Conservation (phyloP, 2,888 invertebrate genomes). For the Notodonta ziczac region DNA sequence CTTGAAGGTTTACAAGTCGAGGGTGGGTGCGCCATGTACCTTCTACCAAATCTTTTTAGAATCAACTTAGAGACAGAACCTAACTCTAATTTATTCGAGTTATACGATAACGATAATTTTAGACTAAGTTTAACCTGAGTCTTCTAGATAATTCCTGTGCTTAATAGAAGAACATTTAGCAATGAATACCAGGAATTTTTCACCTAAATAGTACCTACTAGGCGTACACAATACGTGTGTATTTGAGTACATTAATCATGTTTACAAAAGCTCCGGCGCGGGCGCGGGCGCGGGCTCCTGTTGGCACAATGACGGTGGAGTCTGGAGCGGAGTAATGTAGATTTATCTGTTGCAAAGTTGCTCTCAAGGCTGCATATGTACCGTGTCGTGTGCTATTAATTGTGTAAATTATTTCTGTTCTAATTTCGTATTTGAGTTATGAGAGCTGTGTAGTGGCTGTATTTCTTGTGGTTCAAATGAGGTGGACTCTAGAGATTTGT, state of each 20-base stretch:
- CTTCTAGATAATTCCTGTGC: neutral
- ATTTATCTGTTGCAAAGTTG: conserved; percentile 5
- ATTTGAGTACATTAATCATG: conserved; percentile 6
- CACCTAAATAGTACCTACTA: conserved; percentile 2
- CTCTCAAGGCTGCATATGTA: conserved; percentile 2
- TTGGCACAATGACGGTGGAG: conserved; percentile 4
- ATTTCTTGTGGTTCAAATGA: neutral
- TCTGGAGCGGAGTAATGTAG: conserved; percentile 5
- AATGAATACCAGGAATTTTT: neutral
- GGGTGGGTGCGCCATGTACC: no score
- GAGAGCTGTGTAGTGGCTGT: neutral
- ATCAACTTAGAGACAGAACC: no score
- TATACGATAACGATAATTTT: neutral
- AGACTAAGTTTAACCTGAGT: neutral
- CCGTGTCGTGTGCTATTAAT: conserved; percentile 3
- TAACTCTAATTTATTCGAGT: no score
- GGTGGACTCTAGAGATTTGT: neutral
- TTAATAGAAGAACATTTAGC: neutral
- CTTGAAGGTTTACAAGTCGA: no score
- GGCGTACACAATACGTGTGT: conserved; percentile 1
- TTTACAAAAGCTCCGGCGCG: conserved; percentile 4
- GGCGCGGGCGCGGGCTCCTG: neutral
- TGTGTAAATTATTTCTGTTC: conserved; percentile 3
- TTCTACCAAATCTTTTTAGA: no score
- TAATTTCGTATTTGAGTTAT: neutral